Evolutionary conservation across 2,888 invertebrate genomes (phyloP), one percentile per base, ranked within the genome.

Genomic region (Rhamnusium bicolor): DNA sequence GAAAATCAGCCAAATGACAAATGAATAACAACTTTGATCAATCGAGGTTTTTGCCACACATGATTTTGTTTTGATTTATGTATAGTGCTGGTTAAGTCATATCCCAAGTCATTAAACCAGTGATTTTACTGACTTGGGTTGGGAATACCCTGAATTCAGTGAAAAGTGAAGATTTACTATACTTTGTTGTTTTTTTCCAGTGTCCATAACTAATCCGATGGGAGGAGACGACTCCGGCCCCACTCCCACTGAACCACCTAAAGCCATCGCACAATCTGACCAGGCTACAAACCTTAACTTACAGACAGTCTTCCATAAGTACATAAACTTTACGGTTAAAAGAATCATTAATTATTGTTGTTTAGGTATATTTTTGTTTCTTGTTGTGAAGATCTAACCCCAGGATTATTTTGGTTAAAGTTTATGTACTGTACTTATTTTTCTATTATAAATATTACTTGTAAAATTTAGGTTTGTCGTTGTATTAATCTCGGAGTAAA

Each of bases 141-240:
- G n/a, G n/a, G n/a, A n/a, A n/a, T n/a, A n/a, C n/a, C n/a, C n/a
- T n/a, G n/a, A n/a, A n/a, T n/a, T n/a, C n/a, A n/a, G n/a, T n/a
- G n/a, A 49, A n/a, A 47, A 10, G 16, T 16, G 27, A 27, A 29
- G 24, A 49, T 51, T 71, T 63, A 65, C 49, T 29, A 27, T 14
- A 19, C 16, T 69, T 4, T 40, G 40, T 40, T n/a, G n/a, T 40
- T 71, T 56, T 29, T 53, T 74, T 75, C 2, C 63, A 77, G 75
- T 71, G 21, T 71, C 71, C 12, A 67, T 77, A 8, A 16, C 46
- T 12, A 71, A 67, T 58, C 69, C 77, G 0, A 10, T 73, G 10
- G 27, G 54, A 29, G 24, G 24, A 27, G 47, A 56, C 24, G 14
- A 27, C 19, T 0, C n/a, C n/a, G n/a, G n/a, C n/a, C n/a, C n/a